Percentiles rank a stretch among this genome's conserved stretches.
Evolutionary conservation across 1,140 invertebrate species (phyloP).

Genomic region (Tetraneura akinire): DNA sequence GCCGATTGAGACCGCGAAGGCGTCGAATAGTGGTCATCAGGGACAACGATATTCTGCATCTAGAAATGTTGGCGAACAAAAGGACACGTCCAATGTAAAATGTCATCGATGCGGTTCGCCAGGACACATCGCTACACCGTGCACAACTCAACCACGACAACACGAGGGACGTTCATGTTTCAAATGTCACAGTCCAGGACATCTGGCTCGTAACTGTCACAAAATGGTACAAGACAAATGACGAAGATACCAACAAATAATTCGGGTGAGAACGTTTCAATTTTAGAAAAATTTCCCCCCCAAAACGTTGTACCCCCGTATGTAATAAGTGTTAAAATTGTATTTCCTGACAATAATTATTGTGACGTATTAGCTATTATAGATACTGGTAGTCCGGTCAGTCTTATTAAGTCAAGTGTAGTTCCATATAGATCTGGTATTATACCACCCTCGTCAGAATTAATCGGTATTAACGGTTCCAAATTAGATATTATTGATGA

Average conservation of each 20-base stretch:
- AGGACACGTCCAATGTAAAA: neutral
- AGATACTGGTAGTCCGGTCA: too few relatives aligned
- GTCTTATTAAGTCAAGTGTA: too few relatives aligned
- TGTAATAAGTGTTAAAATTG: constrained; percentile 1
- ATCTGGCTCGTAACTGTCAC: neutral
- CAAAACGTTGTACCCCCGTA: constrained; percentile 3
- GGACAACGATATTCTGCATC: neutral
- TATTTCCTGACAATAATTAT: too few relatives aligned
- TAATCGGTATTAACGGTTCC: too few relatives aligned
- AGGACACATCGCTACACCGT: neutral
- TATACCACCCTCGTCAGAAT: too few relatives aligned
- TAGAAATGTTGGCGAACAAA: too few relatives aligned
- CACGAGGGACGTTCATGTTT: neutral
- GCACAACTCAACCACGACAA: neutral
- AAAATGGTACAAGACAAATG: neutral
- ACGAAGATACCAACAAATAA: neutral
- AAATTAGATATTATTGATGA: too few relatives aligned
- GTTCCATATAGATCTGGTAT: too few relatives aligned
- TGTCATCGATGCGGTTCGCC: neutral
- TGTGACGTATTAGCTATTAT: too few relatives aligned
- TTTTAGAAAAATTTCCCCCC: neutral
- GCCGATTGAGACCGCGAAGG: neutral
- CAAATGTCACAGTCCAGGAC: neutral
- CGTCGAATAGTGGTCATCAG: neutral
- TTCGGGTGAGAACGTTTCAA: neutral